phyloP scores from a whole-genome alignment of 2,113 vertebrate species.

The Ciconia boyciana region DNA sequence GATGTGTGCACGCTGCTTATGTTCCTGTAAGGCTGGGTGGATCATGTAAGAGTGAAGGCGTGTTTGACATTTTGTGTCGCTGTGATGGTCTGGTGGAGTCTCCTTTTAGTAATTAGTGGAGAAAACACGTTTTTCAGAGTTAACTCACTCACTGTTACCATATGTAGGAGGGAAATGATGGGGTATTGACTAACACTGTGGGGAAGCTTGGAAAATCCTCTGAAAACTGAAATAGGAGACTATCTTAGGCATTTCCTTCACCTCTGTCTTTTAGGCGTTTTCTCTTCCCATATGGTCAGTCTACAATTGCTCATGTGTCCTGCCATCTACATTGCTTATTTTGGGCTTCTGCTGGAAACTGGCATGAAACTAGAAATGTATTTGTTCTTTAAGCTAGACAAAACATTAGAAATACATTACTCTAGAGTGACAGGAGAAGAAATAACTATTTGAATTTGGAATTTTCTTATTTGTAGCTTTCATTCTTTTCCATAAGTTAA shows the following conservation, averaged over 20 bases:
- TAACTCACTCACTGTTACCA: slow-evolving; percentile 41
- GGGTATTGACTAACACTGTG: slow-evolving; percentile 66
- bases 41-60: neutral
- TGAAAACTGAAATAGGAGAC: slow-evolving; percentile 68
- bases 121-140: slow-evolving; percentile 44
- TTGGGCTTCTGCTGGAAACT: slow-evolving; percentile 34
- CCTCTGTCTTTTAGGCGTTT: slow-evolving; percentile 7
- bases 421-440: neutral
- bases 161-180: slow-evolving; percentile 65
- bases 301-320: slow-evolving; percentile 40
- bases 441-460: neutral
- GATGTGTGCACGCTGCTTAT: neutral
- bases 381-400: slow-evolving; percentile 23
- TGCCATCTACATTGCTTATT: slow-evolving; percentile 31
- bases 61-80: neutral
- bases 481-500: neutral
- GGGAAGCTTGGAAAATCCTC: slow-evolving; percentile 63
- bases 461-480: neutral
- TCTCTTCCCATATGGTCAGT: slow-evolving; percentile 25
- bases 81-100: neutral
- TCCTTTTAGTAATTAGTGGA: slow-evolving; percentile 20
- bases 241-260: slow-evolving; percentile 63
- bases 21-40: neutral
- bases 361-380: neutral
- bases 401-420: slow-evolving; percentile 23